phyloP scores from a whole-genome alignment of 37 sponge, comb jelly and placozoan species.

The Beroe ovata region DNA sequence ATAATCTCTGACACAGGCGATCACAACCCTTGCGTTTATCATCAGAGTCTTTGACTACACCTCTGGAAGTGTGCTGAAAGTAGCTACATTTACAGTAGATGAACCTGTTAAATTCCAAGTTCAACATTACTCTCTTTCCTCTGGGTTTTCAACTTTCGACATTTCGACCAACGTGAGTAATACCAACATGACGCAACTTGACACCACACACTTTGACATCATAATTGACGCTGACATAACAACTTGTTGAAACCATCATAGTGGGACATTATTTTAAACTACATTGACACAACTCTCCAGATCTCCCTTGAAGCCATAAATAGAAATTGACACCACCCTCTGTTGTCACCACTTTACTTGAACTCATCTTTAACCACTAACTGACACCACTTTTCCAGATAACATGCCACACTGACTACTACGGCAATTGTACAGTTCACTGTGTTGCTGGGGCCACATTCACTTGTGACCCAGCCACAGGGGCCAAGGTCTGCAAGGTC shows the following conservation, averaged over 20 bases:
- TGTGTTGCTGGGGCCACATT: not conserved
- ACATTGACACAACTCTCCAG: no score
- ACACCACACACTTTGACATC: no score
- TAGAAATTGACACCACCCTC: no score
- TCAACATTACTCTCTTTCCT: not conserved
- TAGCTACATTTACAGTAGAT: not conserved
- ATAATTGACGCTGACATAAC: no score
- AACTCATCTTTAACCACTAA: no score
- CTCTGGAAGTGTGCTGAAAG: not conserved
- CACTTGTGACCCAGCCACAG: not conserved
- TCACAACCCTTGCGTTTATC: not conserved
- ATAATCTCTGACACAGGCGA: no score
- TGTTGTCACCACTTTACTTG: no score
- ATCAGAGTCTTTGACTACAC: not conserved
- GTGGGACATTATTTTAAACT: no score
- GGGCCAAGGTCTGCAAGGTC: not conserved
- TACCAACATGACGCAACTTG: no score
- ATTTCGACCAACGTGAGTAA: not conserved
- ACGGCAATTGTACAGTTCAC: constrained; percentile 13
- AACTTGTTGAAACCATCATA: no score
- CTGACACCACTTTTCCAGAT: no score
- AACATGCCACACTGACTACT: constrained; percentile 20
- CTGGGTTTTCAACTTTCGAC: not conserved
- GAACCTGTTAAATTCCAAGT: not conserved
- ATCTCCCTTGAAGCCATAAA: no score